Conservation (phyloP, 2,797 vertebrate species). For the Alauda arvensis region DNA sequence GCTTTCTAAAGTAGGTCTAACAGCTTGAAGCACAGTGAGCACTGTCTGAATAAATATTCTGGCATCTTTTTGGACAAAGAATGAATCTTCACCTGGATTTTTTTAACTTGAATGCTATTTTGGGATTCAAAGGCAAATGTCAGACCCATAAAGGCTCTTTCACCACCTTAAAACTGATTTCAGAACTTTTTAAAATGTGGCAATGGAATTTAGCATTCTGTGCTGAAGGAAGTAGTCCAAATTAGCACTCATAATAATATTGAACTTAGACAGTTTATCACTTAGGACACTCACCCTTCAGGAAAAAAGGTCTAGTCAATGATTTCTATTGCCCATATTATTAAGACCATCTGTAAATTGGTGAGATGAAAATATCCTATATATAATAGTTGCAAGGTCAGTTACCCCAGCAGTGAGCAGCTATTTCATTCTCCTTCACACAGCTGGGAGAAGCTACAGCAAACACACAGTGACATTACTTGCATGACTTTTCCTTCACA, state of each 20-base stretch:
- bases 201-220: background rate
- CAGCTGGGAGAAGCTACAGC: background rate
- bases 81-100: background rate
- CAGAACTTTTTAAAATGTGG: background rate
- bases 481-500: background rate
- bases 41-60: conserved; percentile 1
- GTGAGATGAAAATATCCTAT: background rate
- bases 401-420: background rate
- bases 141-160: background rate
- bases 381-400: background rate
- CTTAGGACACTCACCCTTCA: background rate
- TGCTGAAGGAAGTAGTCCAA: background rate
- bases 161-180: background rate
- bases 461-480: background rate
- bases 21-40: background rate
- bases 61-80: background rate
- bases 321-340: background rate
- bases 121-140: background rate
- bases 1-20: conserved; percentile 6
- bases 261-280: background rate
- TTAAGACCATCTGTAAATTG: background rate
- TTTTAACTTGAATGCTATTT: conserved; percentile 3
- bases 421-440: background rate
- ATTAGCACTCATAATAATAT: background rate
- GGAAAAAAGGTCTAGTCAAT: background rate